Percentiles rank a stretch among this genome's conserved stretches.
Conservation (phyloP, 2,888 invertebrate species). For the Pachliopta kotzebuea region DNA sequence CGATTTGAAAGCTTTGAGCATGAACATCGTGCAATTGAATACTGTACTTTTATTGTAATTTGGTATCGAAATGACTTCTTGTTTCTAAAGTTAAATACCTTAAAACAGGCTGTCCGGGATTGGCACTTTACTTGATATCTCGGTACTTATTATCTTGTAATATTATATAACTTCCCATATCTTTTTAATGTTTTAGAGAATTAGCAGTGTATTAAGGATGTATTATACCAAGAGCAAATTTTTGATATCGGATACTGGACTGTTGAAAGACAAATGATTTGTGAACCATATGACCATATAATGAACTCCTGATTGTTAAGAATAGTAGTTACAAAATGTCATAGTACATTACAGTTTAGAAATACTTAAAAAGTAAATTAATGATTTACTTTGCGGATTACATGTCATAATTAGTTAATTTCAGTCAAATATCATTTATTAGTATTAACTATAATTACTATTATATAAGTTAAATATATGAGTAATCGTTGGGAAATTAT, state of each 20-base stretch:
- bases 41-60: conserved; percentile 18
- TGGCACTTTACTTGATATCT: background rate
- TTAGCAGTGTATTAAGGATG: background rate
- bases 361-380: too few species aligned
- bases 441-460: too few species aligned
- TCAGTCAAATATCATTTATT: too few species aligned
- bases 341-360: too few species aligned
- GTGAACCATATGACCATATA: too few species aligned
- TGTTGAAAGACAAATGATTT: background rate
- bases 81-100: conserved; percentile 5
- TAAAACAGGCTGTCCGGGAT: background rate
- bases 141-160: background rate
- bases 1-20: conserved; percentile 26
- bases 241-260: background rate
- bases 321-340: too few species aligned
- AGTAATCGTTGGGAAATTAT: too few species aligned
- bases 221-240: background rate
- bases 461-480: too few species aligned
- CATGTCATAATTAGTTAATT: too few species aligned
- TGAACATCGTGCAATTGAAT: conserved; percentile 17
- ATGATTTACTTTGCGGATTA: too few species aligned
- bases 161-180: background rate
- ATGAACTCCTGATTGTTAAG: too few species aligned
- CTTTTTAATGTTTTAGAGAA: background rate
- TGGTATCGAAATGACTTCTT: conserved; percentile 8